phyloP scores from a whole-genome alignment of 2,888 invertebrate species.

The Coronaproctus castanopsis region DNA sequence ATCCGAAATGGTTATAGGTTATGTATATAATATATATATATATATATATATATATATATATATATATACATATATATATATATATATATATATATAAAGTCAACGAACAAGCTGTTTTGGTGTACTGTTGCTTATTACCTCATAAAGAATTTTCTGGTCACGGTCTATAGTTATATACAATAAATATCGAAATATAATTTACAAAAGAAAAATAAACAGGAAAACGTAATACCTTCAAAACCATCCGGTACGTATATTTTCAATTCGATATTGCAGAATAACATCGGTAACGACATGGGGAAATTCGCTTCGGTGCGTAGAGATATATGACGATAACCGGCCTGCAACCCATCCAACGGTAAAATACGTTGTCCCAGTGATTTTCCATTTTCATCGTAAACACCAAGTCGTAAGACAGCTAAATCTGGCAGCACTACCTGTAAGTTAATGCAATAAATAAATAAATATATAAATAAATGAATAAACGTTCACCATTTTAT shows the following conservation, averaged over 20 bases:
- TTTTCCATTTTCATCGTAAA: conserved; percentile 94
- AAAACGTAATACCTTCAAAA: conserved; percentile 49
- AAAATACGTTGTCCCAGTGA: conserved; percentile 92
- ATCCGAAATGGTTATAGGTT: no score
- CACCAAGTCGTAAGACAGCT: conserved; percentile 90
- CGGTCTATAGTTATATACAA: no score
- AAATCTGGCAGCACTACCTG: conserved; percentile 92
- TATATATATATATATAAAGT: no score
- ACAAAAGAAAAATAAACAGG: no score
- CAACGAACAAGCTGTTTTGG: no score
- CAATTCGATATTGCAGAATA: conserved; percentile 96
- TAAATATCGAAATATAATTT: no score
- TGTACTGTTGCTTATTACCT: no score
- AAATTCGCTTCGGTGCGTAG: conserved; percentile 96
- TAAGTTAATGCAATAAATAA: conserved; percentile 5
- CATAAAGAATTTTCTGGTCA: no score
- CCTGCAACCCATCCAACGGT: conserved; percentile 91
- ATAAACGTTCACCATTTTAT: neutral
- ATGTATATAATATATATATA: no score
- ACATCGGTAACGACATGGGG: conserved; percentile 94
- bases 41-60: no score
- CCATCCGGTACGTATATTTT: conserved; percentile 99
- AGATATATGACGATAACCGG: conserved; percentile 94
- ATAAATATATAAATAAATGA: neutral
- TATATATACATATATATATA: no score